A percentile compares a stretch with the other conserved stretches of the same genome.
Conservation (phyloP, 1,140 invertebrate genomes). For the Caerostris extrusa region DNA sequence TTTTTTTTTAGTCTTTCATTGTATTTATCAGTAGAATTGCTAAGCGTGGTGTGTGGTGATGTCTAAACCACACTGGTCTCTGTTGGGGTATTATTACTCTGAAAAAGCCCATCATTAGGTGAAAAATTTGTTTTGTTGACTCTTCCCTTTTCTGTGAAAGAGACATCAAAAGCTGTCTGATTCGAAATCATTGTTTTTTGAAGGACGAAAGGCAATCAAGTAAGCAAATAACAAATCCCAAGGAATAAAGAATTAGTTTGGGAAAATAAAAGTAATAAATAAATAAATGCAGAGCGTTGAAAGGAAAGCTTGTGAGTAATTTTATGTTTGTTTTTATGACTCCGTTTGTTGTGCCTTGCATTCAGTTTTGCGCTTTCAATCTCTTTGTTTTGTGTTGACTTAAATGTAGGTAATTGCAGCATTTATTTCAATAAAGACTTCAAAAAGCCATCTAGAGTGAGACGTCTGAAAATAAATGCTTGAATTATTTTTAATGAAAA, state of each 20-base stretch:
- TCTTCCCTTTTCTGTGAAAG: neutral
- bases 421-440: neutral
- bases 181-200: slow-evolving; percentile 29
- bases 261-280: neutral
- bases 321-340: neutral
- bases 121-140: neutral
- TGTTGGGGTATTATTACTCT: neutral
- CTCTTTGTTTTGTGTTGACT: slow-evolving; percentile 7
- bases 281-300: neutral
- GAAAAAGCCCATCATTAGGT: neutral
- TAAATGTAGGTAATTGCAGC: neutral
- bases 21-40: neutral
- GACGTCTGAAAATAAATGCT: neutral
- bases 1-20: neutral
- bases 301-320: neutral
- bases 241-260: neutral
- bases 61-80: neutral
- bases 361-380: neutral
- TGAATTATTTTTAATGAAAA: neutral
- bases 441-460: slow-evolving; percentile 1
- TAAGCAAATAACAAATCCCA: slow-evolving; percentile 34
- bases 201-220: neutral
- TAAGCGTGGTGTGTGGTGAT: neutral
- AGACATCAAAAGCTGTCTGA: slow-evolving; percentile 30
- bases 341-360: neutral